Conservation (phyloP, 1,140 invertebrate genomes). For the Physella acuta region DNA sequence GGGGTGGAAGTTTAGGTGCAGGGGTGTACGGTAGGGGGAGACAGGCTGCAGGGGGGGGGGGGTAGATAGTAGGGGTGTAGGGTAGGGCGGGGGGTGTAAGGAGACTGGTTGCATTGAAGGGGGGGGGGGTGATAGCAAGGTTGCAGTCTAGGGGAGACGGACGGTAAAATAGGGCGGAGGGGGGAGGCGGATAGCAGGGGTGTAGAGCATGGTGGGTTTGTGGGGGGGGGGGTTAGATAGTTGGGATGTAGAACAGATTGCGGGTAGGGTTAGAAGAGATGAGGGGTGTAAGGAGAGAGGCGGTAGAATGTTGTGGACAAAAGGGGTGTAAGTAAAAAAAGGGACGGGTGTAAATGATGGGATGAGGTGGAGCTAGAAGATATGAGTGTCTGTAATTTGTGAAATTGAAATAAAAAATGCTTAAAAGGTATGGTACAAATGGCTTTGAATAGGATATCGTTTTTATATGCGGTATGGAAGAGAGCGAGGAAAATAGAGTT, state of each 20-base stretch:
- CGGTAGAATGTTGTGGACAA: neutral
- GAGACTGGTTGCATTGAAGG: neutral
- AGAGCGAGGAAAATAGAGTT: too few species aligned
- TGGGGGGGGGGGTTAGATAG: too few species aligned
- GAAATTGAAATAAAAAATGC: too few species aligned
- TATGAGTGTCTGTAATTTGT: too few species aligned
- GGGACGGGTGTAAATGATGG: neutral
- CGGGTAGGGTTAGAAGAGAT: neutral
- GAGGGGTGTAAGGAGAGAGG: neutral
- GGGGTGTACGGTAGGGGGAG: too few species aligned
- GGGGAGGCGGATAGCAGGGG: neutral
- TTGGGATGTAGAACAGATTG: too few species aligned
- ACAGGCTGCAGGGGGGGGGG: neutral
- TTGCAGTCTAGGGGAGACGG: neutral
- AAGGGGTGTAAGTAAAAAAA: neutral
- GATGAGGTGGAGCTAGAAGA: neutral
- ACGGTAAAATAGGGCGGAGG: neutral
- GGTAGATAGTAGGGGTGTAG: neutral
- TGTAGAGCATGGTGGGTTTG: too few species aligned
- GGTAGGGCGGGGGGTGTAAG: neutral
- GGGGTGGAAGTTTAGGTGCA: neutral
- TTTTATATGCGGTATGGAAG: too few species aligned
- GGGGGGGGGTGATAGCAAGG: neutral
- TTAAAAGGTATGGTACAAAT: too few species aligned
- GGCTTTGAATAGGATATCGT: too few species aligned